Conservation (phyloP, 2,113 vertebrate genomes). For the Urocynchramus pylzowi region DNA sequence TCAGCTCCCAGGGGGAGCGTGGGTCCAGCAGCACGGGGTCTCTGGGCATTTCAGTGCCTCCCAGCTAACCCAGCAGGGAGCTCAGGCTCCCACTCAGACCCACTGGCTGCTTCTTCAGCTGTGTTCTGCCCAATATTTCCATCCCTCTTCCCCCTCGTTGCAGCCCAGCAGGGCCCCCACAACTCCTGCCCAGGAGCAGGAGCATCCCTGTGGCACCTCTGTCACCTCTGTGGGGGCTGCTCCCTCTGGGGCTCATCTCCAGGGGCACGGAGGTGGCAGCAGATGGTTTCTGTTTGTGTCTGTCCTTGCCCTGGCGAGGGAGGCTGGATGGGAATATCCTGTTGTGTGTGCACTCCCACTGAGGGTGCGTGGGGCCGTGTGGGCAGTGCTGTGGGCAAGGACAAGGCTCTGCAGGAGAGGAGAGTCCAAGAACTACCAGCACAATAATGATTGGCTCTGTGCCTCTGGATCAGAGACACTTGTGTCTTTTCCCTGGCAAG, state of each 20-base stretch:
- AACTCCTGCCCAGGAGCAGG: fast-evolving
- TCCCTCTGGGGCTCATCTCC: background rate
- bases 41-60: fast-evolving
- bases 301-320: background rate
- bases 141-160: background rate
- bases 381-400: background rate
- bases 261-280: fast-evolving
- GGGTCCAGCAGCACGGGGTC: fast-evolving
- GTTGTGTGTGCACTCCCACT: too few relatives aligned
- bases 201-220: background rate
- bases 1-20: fast-evolving
- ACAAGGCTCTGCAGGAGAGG: background rate
- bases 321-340: too few relatives aligned
- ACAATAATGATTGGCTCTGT: fast-evolving
- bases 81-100: background rate
- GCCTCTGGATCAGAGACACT: background rate
- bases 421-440: fast-evolving
- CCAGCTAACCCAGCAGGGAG: background rate
- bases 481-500: background rate
- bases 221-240: background rate
- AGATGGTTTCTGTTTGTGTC: background rate
- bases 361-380: fast-evolving
- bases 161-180: background rate
- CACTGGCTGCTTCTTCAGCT: too few relatives aligned
- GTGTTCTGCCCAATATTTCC: background rate